These are phyloP conservation scores for Tiaroga cobitis DNA, from an alignment of 2,797 vertebrate species.

Conservation along the genomic window DNA sequence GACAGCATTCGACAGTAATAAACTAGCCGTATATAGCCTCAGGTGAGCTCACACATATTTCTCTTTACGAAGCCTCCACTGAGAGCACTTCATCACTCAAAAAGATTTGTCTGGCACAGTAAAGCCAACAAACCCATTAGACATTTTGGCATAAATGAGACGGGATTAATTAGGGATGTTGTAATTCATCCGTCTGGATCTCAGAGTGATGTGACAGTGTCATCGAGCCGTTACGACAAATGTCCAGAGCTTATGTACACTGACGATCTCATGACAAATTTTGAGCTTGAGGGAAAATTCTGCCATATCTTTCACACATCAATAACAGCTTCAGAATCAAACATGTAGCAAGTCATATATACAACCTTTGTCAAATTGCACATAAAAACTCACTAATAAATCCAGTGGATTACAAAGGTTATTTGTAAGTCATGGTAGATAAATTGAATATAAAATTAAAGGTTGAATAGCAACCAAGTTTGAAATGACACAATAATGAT, in stretches of 20 bases:
- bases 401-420: background rate
- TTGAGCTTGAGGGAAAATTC: background rate
- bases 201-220: constrained; percentile 27
- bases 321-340: background rate
- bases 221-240: background rate
- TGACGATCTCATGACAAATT: background rate
- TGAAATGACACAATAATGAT: no score
- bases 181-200: constrained; percentile 30
- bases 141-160: constrained; percentile 30
- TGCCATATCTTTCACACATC: background rate
- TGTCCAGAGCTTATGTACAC: constrained; percentile 4
- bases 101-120: constrained; percentile 39
- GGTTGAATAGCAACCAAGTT: background rate
- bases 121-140: constrained; percentile 28
- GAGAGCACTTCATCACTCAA: constrained; percentile 37
- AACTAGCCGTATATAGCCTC: constrained; percentile 41
- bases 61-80: constrained; percentile 17
- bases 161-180: constrained; percentile 39
- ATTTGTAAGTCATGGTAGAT: background rate
- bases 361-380: background rate
- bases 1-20: constrained; percentile 24
- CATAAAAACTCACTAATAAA: background rate
- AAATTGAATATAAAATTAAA: background rate
- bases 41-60: constrained; percentile 11
- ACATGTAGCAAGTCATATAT: background rate